Evolutionary conservation across 2,888 invertebrate genomes (phyloP), one percentile per base, ranked within the genome.

Genomic region (Gonocerus acuteangulatus): DNA sequence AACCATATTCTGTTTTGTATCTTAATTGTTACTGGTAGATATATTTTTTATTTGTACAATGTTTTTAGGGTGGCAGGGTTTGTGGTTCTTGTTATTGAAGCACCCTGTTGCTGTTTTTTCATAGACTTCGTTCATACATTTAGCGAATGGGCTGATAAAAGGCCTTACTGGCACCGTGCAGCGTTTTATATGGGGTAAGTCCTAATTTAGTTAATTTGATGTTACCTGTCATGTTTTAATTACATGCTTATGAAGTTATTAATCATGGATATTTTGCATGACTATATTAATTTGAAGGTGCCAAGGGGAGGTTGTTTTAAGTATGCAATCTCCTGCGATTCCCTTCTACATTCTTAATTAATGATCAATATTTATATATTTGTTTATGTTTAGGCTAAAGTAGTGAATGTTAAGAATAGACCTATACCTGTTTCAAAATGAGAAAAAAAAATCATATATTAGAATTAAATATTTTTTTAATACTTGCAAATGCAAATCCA

Each of bases 81-180:
- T 76, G 72, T 90, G 65, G 84, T 92, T 64, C 80, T 95, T 69
- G 84, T 88, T 47, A 82, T 95, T 71, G 97, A 97, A 77, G 95
- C 96, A 42, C 97, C 97, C 0, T 96, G 92, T 74, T 96, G 95
- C 77, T 97, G 95, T 77, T 82, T 93, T 77, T 97, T 95, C 77
- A 83, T 97, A 67, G 96, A 95, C 73, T 90, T 90, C 78, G 93
- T 96, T 61, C 89, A 92, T 76, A 82, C 82, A 65, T 78, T 95
- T 59, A 89, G 91, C 62, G 85, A 86, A 71, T 86, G 83, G 77
- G 84, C 90, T 58, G 94, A 95, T 70, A 78, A 79, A 59, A 82
- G 89, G 68, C 93, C 95, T 0, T 84, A 89, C 72, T 95, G 90
- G 89, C 87, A 93, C 72, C 87, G 92, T 76, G 94, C 92, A 11